phyloP scores from a whole-genome alignment of 1,140 invertebrate species.

The Popillia japonica region DNA sequence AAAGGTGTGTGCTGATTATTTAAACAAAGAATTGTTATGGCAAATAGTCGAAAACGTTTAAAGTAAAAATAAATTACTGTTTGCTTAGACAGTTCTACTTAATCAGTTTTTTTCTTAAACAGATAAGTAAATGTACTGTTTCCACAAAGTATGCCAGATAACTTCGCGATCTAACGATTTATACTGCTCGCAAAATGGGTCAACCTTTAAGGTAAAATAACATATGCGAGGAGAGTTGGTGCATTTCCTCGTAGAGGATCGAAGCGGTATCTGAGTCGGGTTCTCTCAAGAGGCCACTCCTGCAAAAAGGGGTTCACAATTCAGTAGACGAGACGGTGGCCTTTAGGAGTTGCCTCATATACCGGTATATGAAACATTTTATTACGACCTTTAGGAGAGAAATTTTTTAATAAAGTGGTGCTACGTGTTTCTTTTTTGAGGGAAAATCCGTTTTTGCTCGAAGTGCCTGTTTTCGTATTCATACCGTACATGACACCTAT shows the following conservation, averaged over 20 bases:
- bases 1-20: neutral
- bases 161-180: neutral
- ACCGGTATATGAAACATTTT: neutral
- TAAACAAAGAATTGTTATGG: no score
- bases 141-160: no score
- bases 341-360: neutral
- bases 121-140: neutral
- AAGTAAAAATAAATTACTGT: no score
- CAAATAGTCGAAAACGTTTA: no score
- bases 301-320: neutral
- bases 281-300: neutral
- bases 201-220: neutral
- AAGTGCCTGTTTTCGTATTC: neutral
- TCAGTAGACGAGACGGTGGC: neutral
- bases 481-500: neutral
- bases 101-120: no score
- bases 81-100: no score
- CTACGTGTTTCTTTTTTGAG: neutral
- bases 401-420: slow-evolving; percentile 11
- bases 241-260: neutral
- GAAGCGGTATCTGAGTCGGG: neutral
- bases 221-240: neutral
- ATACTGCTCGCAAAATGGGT: neutral
- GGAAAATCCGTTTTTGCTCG: neutral
- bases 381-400: neutral